Percentiles rank a stretch among this genome's conserved stretches.
Conservation (phyloP, 2,113 vertebrate species). For the Mustelus asterias region DNA sequence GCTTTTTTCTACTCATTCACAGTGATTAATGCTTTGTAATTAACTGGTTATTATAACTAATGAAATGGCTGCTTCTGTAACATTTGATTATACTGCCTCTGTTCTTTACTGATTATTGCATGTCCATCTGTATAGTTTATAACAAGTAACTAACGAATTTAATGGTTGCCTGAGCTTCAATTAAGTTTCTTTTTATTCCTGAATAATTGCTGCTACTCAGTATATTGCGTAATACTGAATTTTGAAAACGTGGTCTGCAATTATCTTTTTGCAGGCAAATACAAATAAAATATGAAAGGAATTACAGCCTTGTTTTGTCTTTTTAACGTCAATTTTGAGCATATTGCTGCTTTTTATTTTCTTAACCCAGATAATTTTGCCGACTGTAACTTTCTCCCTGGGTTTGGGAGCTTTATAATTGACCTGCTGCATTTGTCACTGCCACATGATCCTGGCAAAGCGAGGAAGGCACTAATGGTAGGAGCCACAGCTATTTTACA, state of each 20-base stretch:
- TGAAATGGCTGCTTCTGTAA: neutral
- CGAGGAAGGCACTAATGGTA: neutral
- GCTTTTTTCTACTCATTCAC: neutral
- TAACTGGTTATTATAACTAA: constrained; percentile 11
- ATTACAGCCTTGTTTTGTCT: neutral
- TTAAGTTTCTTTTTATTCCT: constrained; percentile 19
- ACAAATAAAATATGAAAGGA: constrained; percentile 14
- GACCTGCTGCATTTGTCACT: neutral
- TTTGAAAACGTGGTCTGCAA: neutral
- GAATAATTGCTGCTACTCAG: neutral
- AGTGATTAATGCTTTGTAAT: neutral
- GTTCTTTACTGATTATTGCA: constrained; percentile 19
- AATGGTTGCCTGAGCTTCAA: neutral
- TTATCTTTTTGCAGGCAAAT: neutral
- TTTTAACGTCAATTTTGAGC: neutral
- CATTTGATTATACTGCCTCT: neutral
- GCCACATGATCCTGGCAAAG: neutral
- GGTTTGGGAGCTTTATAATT: neutral
- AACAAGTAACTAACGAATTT: neutral
- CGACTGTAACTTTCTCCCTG: neutral
- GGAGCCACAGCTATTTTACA: neutral
- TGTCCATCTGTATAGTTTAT: neutral
- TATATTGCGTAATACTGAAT: neutral
- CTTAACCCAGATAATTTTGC: neutral
- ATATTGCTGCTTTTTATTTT: neutral